Conservation (phyloP, 2,113 vertebrate species). For the Suricata suricatta region DNA sequence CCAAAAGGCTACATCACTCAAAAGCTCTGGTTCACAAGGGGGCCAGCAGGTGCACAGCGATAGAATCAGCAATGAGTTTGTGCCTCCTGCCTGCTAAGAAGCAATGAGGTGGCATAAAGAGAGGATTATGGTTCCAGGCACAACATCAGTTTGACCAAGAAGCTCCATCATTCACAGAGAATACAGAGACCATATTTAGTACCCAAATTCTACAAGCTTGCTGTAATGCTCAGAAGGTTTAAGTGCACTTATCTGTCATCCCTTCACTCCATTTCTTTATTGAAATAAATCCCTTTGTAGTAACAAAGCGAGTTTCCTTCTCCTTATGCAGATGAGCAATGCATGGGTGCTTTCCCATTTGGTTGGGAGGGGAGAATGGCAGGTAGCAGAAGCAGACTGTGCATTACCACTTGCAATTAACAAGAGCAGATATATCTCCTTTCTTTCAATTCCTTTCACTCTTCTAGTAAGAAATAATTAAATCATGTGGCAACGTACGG, state of each 20-base stretch:
- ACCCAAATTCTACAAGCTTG: constrained; percentile 73
- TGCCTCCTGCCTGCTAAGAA: constrained; percentile 58
- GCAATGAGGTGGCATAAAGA: constrained; percentile 58
- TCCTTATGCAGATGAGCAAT: constrained; percentile 77
- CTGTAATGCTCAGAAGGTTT: constrained; percentile 79
- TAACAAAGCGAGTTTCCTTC: constrained; percentile 76
- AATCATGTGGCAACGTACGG: constrained; percentile 20
- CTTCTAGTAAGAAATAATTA: constrained; percentile 45
- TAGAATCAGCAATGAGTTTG: constrained; percentile 13
- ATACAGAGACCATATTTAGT: constrained; percentile 56
- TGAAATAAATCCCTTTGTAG: constrained; percentile 84
- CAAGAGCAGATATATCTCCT: constrained; percentile 16
- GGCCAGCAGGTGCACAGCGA: constrained; percentile 47
- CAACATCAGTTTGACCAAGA: constrained; percentile 44
- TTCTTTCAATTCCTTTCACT: constrained; percentile 54
- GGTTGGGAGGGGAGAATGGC: constrained; percentile 43
- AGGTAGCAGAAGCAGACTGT: not conserved
- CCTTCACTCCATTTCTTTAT: constrained; percentile 78
- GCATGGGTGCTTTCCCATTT: constrained; percentile 58
- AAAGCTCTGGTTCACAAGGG: constrained; percentile 40
- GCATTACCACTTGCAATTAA: constrained; percentile 70
- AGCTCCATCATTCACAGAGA: constrained; percentile 52
- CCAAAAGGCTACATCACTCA: constrained; percentile 7
- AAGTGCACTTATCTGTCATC: constrained; percentile 80
- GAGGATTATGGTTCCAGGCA: constrained; percentile 50